phyloP scores from a whole-genome alignment of 2,888 invertebrate genomes.

The Polyommatus iphigenia region DNA sequence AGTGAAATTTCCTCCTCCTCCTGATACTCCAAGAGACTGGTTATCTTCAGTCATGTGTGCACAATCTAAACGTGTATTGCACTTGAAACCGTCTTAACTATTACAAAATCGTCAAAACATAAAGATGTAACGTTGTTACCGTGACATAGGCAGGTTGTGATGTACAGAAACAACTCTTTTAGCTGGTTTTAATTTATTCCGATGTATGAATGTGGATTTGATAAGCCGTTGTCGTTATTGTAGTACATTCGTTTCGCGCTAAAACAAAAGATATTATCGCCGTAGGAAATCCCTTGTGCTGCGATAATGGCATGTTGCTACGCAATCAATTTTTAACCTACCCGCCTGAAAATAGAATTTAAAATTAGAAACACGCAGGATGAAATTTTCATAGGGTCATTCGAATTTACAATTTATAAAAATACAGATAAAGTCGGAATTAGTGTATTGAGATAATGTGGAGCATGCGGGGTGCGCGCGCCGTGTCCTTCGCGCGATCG shows the following conservation, averaged over 20 bases:
- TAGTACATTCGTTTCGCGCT: background rate
- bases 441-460: conserved; percentile 31
- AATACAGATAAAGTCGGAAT: conserved; percentile 8
- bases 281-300: conserved; percentile 25
- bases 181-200: background rate
- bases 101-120: too few relatives aligned
- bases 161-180: background rate
- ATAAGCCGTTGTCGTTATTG: background rate
- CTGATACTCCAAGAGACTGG: too few relatives aligned
- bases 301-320: background rate
- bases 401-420: conserved; percentile 3
- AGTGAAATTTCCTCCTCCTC: too few relatives aligned
- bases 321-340: background rate
- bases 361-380: background rate
- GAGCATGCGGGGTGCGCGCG: conserved; percentile 59
- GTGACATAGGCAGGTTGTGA: background rate
- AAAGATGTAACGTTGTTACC: too few relatives aligned
- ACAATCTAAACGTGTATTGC: too few relatives aligned
- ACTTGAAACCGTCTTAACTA: too few relatives aligned
- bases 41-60: too few relatives aligned
- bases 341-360: background rate
- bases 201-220: background rate
- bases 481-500: conserved; percentile 67
- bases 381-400: background rate
- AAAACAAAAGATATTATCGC: background rate